phyloP scores from a whole-genome alignment of 2,113 vertebrate species.

The Eolophus roseicapilla region DNA sequence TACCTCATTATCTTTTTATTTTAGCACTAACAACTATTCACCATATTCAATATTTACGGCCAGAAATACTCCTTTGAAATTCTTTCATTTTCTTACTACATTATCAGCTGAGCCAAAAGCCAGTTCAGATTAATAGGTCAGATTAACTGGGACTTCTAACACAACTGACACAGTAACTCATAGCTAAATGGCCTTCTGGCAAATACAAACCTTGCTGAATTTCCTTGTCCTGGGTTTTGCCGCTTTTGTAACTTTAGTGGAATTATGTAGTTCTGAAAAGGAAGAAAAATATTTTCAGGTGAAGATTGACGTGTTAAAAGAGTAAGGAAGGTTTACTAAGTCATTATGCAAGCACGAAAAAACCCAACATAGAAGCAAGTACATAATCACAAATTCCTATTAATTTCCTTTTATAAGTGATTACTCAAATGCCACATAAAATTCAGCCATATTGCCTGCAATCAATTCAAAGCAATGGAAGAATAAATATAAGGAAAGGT shows the following conservation, averaged over 20 bases:
- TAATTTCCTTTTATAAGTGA: not conserved
- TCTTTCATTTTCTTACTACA: not conserved
- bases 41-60: not conserved
- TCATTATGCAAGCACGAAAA: not conserved
- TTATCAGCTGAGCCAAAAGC: not conserved
- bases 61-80: not conserved
- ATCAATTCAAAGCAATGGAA: not conserved
- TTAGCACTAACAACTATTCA: not conserved
- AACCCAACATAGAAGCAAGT: not conserved
- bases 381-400: not conserved
- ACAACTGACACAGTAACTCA: not conserved
- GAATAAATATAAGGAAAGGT: not conserved
- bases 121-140: not conserved
- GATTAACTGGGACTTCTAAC: not conserved
- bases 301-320: not conserved
- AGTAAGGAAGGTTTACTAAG: not conserved
- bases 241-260: slow-evolving; percentile 83
- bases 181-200: not conserved
- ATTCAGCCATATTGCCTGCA: not conserved
- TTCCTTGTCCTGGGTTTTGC: slow-evolving; percentile 85
- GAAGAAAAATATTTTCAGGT: slow-evolving; percentile 20
- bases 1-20: not conserved
- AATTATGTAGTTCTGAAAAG: slow-evolving; percentile 80
- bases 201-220: slow-evolving; percentile 84
- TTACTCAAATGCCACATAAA: not conserved